Conservation (phyloP, 2,113 vertebrate genomes). For the Crotalus viridis region DNA sequence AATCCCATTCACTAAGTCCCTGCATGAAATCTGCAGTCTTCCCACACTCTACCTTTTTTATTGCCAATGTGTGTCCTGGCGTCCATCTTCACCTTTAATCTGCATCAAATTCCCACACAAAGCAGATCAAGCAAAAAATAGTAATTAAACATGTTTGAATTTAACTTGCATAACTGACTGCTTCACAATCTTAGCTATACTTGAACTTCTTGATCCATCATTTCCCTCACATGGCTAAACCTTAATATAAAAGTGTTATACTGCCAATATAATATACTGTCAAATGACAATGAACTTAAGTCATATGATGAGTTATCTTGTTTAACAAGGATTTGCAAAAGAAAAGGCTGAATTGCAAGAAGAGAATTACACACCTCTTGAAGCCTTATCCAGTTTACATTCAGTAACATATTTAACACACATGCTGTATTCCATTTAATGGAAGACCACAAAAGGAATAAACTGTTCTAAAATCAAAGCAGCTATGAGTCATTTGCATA, state of each 20-base stretch:
- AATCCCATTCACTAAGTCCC: background rate
- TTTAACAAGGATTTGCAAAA: constrained; percentile 1
- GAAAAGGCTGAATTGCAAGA: background rate
- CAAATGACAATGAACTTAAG: background rate
- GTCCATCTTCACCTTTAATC: background rate
- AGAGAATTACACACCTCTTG: background rate
- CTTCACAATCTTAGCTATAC: constrained; percentile 23
- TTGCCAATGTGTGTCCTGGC: background rate
- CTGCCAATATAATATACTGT: background rate
- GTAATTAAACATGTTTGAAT: background rate
- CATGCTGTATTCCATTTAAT: background rate
- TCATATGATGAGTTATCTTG: background rate
- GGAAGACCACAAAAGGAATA: background rate
- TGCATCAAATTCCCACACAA: background rate
- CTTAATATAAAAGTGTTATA: background rate
- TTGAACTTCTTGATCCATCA: constrained; percentile 21
- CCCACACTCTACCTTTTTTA: background rate
- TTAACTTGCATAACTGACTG: constrained; percentile 17
- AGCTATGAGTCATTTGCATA: background rate
- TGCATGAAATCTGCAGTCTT: background rate
- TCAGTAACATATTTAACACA: background rate
- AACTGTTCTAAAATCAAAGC: background rate
- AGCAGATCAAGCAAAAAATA: constrained; percentile 15
- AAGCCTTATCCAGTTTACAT: background rate
- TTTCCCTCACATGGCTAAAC: background rate